These are phyloP conservation scores for Cyprinella venusta DNA, from an alignment of 2,797 vertebrate species.

Conservation along the genomic window DNA sequence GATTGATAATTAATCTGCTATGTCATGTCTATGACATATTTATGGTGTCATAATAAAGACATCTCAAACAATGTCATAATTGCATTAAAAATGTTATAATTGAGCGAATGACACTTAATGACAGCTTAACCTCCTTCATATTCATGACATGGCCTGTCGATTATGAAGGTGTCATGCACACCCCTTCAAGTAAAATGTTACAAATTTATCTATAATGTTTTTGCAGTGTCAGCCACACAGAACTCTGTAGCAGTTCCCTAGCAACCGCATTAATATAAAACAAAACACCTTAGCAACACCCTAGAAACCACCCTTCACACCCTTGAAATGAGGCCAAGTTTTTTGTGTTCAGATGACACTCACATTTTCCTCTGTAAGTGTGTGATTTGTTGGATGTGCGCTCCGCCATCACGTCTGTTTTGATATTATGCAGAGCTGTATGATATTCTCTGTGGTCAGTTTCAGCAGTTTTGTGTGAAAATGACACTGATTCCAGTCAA, in stretches of 20 bases:
- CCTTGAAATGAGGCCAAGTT: background rate
- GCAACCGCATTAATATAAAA: background rate
- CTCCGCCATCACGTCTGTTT: background rate
- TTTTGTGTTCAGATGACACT: background rate
- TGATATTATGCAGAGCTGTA: background rate
- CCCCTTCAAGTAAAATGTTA: no score
- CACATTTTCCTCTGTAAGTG: background rate
- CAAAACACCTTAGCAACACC: background rate
- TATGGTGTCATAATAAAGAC: no score
- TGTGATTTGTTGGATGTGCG: background rate
- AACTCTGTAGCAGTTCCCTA: background rate
- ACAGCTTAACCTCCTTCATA: no score
- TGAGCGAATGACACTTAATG: no score
- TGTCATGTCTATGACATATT: no score
- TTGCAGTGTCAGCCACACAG: background rate
- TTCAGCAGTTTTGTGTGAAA: conserved; percentile 35
- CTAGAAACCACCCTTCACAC: background rate
- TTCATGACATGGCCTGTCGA: no score
- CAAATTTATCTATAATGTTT: no score
- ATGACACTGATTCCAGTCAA: background rate
- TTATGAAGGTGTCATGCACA: no score
- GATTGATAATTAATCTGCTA: no score
- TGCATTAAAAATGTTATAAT: no score
- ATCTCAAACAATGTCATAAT: no score
- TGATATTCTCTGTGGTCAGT: background rate